Base-by-base conservation (phyloP, 2,797 vertebrate species). In the Morus bassanus region DNA sequence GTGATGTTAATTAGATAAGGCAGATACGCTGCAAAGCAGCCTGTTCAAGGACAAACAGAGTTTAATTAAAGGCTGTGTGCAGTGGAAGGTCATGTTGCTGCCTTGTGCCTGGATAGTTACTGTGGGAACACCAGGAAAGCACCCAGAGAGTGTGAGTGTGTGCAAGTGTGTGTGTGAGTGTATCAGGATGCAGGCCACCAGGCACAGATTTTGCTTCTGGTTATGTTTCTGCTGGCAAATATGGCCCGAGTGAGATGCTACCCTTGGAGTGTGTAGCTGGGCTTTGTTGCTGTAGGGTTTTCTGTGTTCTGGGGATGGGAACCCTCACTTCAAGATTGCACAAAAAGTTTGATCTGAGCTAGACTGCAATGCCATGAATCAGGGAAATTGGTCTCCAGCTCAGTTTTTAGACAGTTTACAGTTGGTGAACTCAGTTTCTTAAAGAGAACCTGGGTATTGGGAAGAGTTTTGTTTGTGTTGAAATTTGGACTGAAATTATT, bases 21-120 rank as follows among this genome's bases (percentile, higher is more conserved):
- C 94, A 77, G 95, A 68, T 28, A 4, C 23, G 57, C 31, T 33
- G 68, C 56, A 37, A 43, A 96, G 46, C 75, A 27, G 88, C 91
- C 65, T 85, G 92, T 25, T 51, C 60, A 77, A 93, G 93, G 91
- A 78, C 91, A 76, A 89, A 70, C 59, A 70, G 95, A 88, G 89
- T 80, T 95, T 85, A 80, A 85, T 94, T 78, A 91, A 85, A 87
- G 85, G 67, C 84, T 82, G 74, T 33, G 11, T 63, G 81, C 39
- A 24, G 19, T 53, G 79, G 28, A 16, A 53, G 83, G 74, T 89
- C 50, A 0, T 10, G 43, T 16, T 72, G 37, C 22, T 64, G 70
- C 50, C 4, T 24, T 14, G 46, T 65, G 84, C 53, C 88, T 33
- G 68, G 37, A 0, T 2, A 48, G 96, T 96, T 69, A 9, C 84